Base-by-base conservation (phyloP, 2,888 invertebrate species). In the Stratiomys singularior region DNA sequence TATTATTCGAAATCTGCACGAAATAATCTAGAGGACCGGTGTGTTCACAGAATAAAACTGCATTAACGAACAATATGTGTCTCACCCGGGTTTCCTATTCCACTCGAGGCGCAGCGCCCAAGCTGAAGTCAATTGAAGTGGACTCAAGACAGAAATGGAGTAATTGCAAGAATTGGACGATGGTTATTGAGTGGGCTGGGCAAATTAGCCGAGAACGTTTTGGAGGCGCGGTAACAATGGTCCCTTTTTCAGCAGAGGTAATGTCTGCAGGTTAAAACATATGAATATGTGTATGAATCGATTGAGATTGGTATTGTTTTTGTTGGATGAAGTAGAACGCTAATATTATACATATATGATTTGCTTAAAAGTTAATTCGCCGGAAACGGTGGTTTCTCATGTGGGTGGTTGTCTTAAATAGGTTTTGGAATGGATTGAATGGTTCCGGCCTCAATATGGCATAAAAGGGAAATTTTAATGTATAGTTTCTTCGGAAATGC, bases 101-200 rank as follows among this genome's bases (percentile, higher is more conserved):
- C 18, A 15, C 37, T 37, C 37, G 37, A 37, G 9, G 37, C 3
- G 5, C 9, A 3, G 37, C 37, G 37, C 5, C 52, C 4, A 13
- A 15, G 60, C 9, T 60, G 15, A 60, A 25, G 3, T 64, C 2
- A n/a, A 66, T 18, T 44, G 66, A 66, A 47, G 18, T 47, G n/a
- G 69, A 69, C 30, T 25, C 9, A 47, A 69, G 46, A 46, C 69
- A 47, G 46, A 47, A 69, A 69, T 69, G 69, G 46, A 46, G 47
- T 69, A 69, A 69, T 69, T 69, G 69, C 69, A 47, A 69, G 69
- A 69, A 69, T 69, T 69, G 47, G 69, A 69, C 15, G 30, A 69
- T 69, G 69, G 69, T 47, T 47, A 69, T 69, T 69, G 69, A 69
- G 47, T 46, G 21, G 66, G 44, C 11, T 44, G 21, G 64, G 4